Evolutionary conservation across 1,140 invertebrate genomes (phyloP), one percentile per base, ranked within the genome.

Genomic region (Gyrodactylus bullatarudis): DNA sequence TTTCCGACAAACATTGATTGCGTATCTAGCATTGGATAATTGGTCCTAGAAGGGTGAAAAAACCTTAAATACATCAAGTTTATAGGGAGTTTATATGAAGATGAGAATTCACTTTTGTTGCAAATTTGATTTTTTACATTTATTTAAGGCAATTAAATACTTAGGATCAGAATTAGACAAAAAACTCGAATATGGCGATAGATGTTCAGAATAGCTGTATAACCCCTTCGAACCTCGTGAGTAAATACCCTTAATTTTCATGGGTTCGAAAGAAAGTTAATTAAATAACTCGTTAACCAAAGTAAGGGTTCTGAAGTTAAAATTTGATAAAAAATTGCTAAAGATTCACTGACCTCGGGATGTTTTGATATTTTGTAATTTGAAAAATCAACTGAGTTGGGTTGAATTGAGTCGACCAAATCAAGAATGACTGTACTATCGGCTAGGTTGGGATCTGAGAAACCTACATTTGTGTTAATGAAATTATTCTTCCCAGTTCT

Each of bases 11-110:
- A 94, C 90, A 0, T 91, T 94, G 77, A 99, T 91, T 68, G 93
- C 94, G 82, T 98, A 98, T 80, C 96, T 96, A 21, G 94, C 94
- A 83, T 99, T 99, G 34, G 88, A 88, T 76, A 92, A 82, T 76
- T 88, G 88, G 74, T 91, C 90, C 91, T 96, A 79, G 23, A 85
- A 76, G 71, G 74, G n/a, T 23, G 69, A 71, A 21, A 26, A 21
- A 8, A 54, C 8, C 8, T 54, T 54, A 54, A n/a, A 54, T 54
- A 54, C 34, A 16, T n/a, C 34, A 54, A 54, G n/a, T n/a, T n/a
- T n/a, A 54, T 16, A 54, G 8, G 34, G n/a, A n/a, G 8, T 54
- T 54, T 54, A 54, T 16, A n/a, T 54, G 34, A 54, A 54, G 34
- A 54, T 8, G n/a, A 54, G n/a, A n/a, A n/a, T 54, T 8, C 8